Percentiles rank a stretch among this genome's conserved stretches.
Evolutionary conservation across 1,140 invertebrate genomes (phyloP).

Genomic region (Caenorhabditis remanei): DNA sequence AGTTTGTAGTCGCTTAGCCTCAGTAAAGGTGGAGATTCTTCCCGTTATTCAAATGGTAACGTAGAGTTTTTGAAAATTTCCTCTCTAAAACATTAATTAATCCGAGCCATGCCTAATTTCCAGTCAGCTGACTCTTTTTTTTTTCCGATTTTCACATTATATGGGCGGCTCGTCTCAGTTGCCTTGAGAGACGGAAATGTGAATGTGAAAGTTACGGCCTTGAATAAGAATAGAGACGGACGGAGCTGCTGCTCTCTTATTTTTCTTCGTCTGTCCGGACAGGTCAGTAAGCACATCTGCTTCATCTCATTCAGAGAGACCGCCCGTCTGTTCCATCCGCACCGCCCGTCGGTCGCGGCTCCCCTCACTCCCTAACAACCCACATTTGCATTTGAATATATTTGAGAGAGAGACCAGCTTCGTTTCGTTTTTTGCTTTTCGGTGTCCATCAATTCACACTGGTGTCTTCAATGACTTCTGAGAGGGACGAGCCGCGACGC

Average conservation of each 20-base stretch:
- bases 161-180: neutral
- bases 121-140: neutral
- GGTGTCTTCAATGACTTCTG: no score
- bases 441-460: neutral
- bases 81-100: no score
- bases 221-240: neutral
- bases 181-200: conserved; percentile 29
- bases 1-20: no score
- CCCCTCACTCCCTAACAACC: neutral
- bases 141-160: neutral
- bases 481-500: no score
- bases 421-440: neutral
- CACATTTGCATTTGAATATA: neutral
- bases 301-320: neutral
- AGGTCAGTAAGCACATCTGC: conserved; percentile 45
- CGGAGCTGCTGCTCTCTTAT: neutral
- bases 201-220: conserved; percentile 52
- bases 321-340: neutral
- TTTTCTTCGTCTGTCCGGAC: neutral
- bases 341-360: neutral
- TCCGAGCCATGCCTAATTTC: neutral
- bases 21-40: no score
- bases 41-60: no score
- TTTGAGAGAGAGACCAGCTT: neutral
- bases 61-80: no score